Evolutionary conservation across 92 coral and sea anemone species (phyloP).

Genomic region (Paragorgia papillata): DNA sequence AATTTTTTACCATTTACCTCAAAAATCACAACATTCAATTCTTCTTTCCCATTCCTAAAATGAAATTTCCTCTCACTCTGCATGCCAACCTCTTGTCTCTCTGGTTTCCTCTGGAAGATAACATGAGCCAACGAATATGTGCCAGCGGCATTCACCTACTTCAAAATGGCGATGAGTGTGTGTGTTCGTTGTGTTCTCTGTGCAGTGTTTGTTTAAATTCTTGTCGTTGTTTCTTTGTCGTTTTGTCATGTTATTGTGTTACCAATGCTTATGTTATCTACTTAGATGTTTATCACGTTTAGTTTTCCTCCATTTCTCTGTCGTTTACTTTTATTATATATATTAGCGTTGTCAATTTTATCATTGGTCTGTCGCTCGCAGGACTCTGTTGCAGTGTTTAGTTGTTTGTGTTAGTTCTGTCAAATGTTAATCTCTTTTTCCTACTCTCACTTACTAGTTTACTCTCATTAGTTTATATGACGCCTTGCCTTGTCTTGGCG

Average conservation of each 20-base stretch:
- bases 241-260: background rate
- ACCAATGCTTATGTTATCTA: background rate
- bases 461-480: constrained; percentile 63
- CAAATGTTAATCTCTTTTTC: too few relatives aligned
- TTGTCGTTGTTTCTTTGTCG: background rate
- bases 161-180: background rate
- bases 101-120: too few relatives aligned
- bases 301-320: background rate
- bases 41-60: constrained; percentile 28
- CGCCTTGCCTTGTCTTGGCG: constrained; percentile 42
- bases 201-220: background rate
- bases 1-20: constrained; percentile 53
- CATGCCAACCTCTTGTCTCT: too few relatives aligned
- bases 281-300: background rate
- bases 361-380: background rate
- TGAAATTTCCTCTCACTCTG: constrained; percentile 50
- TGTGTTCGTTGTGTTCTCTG: background rate
- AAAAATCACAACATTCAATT: constrained; percentile 41
- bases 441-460: background rate
- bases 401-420: too few relatives aligned
- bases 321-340: background rate
- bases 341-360: background rate
- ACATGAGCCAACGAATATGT: constrained; percentile 46
- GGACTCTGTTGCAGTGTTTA: too few relatives aligned
- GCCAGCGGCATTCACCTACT: too few relatives aligned